Evolutionary conservation across 1,140 invertebrate genomes (phyloP), one percentile per base, ranked within the genome.

Genomic region (Cataglyphis hispanica): DNA sequence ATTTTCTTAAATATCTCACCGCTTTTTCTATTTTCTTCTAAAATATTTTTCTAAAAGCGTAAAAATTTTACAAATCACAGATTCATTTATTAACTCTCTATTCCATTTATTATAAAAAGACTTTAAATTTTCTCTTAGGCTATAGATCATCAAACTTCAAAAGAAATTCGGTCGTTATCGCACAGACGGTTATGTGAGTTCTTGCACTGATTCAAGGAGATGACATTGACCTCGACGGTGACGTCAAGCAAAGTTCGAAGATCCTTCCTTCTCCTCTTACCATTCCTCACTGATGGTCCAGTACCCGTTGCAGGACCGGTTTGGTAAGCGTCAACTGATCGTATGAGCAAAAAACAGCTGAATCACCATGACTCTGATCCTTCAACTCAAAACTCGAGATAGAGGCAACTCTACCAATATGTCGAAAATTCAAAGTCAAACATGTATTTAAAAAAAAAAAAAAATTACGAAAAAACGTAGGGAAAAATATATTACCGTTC

Each of bases 221-320:
- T 89, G 88, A 92, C 89, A 88, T 92, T 92, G 91, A 92, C 90
- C 91, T 87, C 87, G 56, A 53, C 40, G 60, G 85, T 89, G 88
- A 90, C 85, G 89, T 90, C 88, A 91, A 84, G 50, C 85, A 66
- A 89, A 90, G 72, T 87, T 91, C 80, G 87, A 86, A 84, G 87
- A 86, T 90, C 75, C 85, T 84, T 83, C 61, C 77, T 89, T 58
- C 84, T 89, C 81, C 78, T 84, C 72, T 67, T 86, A 77, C 70
- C 70, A 84, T 86, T 89, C 88, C 78, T 89, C 84, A 25, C 88
- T 60, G 88, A 87, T 80, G 88, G 80, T 85, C 85, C 86, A 74
- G 86, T 86, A 84, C 80, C 88, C 87, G 84, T 91, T 88, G 85
- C 75, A 86, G 56, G 90, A 92, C 91, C 91, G 91, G 91, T 92